Percentiles rank a stretch among this genome's conserved stretches.
These are phyloP conservation scores for Hypomesus transpacificus DNA, from an alignment of 2,113 vertebrate species.

Conservation along the genomic window DNA sequence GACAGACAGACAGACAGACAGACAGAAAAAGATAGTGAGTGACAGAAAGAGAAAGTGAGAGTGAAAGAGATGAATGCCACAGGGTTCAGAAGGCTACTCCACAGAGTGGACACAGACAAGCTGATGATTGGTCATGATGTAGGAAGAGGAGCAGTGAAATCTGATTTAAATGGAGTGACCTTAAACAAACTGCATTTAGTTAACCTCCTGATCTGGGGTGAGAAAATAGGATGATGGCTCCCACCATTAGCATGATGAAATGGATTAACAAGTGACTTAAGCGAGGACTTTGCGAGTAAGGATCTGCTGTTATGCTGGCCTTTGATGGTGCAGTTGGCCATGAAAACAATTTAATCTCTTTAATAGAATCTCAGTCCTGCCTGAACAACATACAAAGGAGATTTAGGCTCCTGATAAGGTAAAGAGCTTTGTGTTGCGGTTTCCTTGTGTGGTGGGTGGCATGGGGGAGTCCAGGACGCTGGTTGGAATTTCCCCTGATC, in stretches of 20 bases:
- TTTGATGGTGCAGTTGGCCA: constrained; percentile 73
- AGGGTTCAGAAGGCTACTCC: constrained; percentile 54
- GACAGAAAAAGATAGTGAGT: not conserved
- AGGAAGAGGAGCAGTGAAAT: constrained; percentile 39
- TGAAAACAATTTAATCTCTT: constrained; percentile 72
- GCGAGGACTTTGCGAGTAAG: constrained; percentile 65
- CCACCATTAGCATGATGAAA: constrained; percentile 78
- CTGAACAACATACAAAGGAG: constrained; percentile 62
- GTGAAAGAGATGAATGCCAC: constrained; percentile 48
- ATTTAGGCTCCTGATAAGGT: constrained; percentile 60
- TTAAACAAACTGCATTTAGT: constrained; percentile 69
- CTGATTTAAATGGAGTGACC: constrained; percentile 60
- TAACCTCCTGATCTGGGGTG: constrained; percentile 61
- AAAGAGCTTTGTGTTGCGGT: constrained; percentile 48
- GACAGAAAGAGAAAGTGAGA: constrained; percentile 11
- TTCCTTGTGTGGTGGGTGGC: constrained; percentile 45
- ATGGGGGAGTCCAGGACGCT: not conserved
- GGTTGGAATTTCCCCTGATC: no score
- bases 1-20: no score
- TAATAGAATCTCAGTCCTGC: constrained; percentile 70
- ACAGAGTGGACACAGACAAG: constrained; percentile 60
- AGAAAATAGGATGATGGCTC: constrained; percentile 66
- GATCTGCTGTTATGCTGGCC: constrained; percentile 72
- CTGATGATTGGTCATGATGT: constrained; percentile 64
- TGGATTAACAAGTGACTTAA: constrained; percentile 74